Evolutionary conservation across 2,888 invertebrate species (phyloP).

Genomic region (Drosophila barbarae): DNA sequence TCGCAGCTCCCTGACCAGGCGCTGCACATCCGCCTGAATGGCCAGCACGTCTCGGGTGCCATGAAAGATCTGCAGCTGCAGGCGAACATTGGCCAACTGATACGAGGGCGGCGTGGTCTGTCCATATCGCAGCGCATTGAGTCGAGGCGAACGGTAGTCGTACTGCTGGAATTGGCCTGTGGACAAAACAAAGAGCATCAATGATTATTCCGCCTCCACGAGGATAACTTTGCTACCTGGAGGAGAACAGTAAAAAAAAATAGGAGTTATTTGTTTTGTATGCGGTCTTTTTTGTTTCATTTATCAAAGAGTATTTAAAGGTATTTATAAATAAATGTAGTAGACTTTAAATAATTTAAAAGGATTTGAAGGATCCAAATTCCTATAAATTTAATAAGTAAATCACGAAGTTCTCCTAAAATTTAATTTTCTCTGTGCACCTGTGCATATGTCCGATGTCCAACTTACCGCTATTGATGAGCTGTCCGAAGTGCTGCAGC

Average conservation of each 20-base stretch:
- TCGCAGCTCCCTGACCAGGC: conserved; percentile 58
- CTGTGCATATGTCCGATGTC: conserved; percentile 14
- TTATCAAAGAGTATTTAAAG: background rate
- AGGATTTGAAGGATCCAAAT: background rate
- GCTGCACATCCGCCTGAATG: conserved; percentile 66
- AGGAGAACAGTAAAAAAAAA: background rate
- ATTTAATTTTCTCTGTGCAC: conserved; percentile 4
- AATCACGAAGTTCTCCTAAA: background rate
- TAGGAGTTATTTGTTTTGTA: background rate
- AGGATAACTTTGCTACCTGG: background rate
- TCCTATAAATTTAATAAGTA: background rate
- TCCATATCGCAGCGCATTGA: conserved; percentile 70
- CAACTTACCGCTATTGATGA: conserved; percentile 76
- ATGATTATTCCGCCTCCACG: background rate
- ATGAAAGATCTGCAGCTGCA: conserved; percentile 74
- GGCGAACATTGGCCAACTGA: conserved; percentile 70
- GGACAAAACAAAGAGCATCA: conserved; percentile 17
- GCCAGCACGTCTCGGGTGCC: conserved; percentile 70
- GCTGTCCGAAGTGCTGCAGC: conserved; percentile 76
- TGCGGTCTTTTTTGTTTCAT: background rate
- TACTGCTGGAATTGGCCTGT: conserved; percentile 76
- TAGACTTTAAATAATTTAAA: too few species aligned
- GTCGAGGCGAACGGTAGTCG: conserved; percentile 69
- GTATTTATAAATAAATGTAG: too few species aligned
- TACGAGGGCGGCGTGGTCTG: conserved; percentile 73